These are phyloP conservation scores for Pachyrhynchus sulphureomaculatus DNA, from an alignment of 1,140 invertebrate genomes.

Conservation along the genomic window DNA sequence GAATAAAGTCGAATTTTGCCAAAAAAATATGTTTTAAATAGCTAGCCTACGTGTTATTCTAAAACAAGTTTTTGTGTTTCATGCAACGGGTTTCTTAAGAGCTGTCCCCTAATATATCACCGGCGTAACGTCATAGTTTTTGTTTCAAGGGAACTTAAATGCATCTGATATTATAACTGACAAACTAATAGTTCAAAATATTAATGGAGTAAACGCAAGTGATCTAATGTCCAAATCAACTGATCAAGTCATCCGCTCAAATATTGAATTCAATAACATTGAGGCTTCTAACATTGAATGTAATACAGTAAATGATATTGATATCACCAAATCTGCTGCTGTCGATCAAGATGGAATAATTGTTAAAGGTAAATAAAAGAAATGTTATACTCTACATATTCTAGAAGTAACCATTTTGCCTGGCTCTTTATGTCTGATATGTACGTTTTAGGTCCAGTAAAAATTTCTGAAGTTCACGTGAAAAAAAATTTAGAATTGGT, in stretches of 20 bases:
- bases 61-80: no score
- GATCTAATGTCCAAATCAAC: constrained; percentile 40
- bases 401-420: no score
- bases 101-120: no score
- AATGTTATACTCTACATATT: no score
- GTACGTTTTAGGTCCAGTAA: constrained; percentile 40
- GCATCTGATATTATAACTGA: constrained; percentile 25
- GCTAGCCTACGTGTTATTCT: no score
- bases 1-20: no score
- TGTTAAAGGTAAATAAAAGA: constrained; percentile 16
- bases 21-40: no score
- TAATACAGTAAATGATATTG: constrained; percentile 35
- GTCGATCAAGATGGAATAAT: constrained; percentile 19
- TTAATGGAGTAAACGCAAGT: constrained; percentile 27
- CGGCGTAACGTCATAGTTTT: no score
- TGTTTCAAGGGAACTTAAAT: constrained; percentile 34
- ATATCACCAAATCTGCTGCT: constrained; percentile 27
- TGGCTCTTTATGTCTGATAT: no score
- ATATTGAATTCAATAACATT: constrained; percentile 36
- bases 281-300: constrained; percentile 24
- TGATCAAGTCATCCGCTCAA: constrained; percentile 37
- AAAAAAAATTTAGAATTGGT: constrained; percentile 31
- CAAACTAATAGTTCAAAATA: constrained; percentile 18
- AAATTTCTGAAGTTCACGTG: constrained; percentile 32
- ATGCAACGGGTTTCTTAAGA: no score